Evolutionary conservation across 2,888 invertebrate species (phyloP), one percentile per base, ranked within the genome.

Genomic region (Drepana falcataria): DNA sequence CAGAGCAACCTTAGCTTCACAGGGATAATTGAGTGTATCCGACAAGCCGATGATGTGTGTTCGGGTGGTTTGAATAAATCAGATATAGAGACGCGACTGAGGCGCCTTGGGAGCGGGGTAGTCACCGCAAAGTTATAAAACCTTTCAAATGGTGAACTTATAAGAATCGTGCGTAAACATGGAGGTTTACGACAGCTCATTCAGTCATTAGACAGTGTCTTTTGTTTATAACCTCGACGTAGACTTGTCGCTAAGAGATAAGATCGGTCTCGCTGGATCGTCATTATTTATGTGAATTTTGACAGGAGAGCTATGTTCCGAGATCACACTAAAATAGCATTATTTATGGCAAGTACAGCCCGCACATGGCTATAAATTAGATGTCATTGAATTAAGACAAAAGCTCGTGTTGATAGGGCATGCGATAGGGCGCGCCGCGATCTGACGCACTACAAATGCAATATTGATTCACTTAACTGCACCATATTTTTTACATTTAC

Each of bases 221-320:
- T 83, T 87, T 87, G 87, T 88, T 87, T 87, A 87, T 79, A 85
- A 85, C 86, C 81, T 73, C 78, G 75, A 68, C 81, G 81, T 81
- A 79, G 83, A 81, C 73, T 79, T 82, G 83, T 80, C 77, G 80
- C 80, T 75, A 68, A 55, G 59, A 75, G 88, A 88, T 88, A 89
- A 82, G 76, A 89, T 89, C 87, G 68, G 77, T 77, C 77, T 74
- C 75, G 77, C 68, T 77, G 75, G 68, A 75, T 80, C 71, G 79
- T 83, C 84, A 88, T 88, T 88, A 85, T 87, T 88, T 89, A 90
- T 88, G 87, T 85, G 85, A 88, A 85, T 85, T 90, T 88, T 89
- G 87, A 89, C 88, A 84, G 81, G 79, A 73, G 65, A 75, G 70
- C 71, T 75, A 71, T 66, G 75, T 68, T 73, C 75, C 66, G 69